Percentiles rank a stretch among this genome's conserved stretches.
These are phyloP conservation scores for Cephus nigrinus DNA, from an alignment of 2,888 invertebrate genomes.

Conservation along the genomic window DNA sequence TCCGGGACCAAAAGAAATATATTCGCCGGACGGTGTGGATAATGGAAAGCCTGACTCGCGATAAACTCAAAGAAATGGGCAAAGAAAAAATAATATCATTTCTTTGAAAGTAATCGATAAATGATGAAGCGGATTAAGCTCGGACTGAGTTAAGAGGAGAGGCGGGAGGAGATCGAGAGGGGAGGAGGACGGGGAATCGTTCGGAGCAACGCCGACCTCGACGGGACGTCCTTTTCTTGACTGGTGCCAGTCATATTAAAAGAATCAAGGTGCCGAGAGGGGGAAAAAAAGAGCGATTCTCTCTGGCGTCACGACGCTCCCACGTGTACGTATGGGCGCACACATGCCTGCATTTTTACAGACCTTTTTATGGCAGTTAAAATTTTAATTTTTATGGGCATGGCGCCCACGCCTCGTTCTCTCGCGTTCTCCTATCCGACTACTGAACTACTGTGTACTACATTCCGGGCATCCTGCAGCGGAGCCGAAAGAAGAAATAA, in stretches of 20 bases:
- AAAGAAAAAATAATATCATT: neutral
- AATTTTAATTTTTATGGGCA: neutral
- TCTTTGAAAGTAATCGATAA: conserved; percentile 1
- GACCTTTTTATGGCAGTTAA: neutral
- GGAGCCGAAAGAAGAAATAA: too few relatives aligned
- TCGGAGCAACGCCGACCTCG: neutral
- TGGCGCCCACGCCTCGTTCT: neutral
- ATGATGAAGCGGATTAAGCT: conserved; percentile 6
- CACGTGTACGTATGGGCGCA: neutral
- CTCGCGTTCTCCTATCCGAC: neutral
- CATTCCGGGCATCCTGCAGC: too few relatives aligned
- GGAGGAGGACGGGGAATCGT: neutral
- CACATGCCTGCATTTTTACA: neutral
- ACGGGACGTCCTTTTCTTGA: neutral
- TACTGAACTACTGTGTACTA: too few relatives aligned
- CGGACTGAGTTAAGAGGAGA: neutral
- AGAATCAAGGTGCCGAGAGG: neutral
- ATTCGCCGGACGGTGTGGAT: conserved; percentile 9
- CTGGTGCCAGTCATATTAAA: neutral
- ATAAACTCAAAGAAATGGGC: neutral
- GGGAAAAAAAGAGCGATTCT: too few relatives aligned
- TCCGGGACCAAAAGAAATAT: conserved; percentile 8
- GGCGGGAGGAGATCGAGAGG: too few relatives aligned
- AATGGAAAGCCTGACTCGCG: neutral
- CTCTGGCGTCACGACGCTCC: neutral